Conservation (phyloP, 2,888 invertebrate species). For the Stenoptilia bipunctidactyla region DNA sequence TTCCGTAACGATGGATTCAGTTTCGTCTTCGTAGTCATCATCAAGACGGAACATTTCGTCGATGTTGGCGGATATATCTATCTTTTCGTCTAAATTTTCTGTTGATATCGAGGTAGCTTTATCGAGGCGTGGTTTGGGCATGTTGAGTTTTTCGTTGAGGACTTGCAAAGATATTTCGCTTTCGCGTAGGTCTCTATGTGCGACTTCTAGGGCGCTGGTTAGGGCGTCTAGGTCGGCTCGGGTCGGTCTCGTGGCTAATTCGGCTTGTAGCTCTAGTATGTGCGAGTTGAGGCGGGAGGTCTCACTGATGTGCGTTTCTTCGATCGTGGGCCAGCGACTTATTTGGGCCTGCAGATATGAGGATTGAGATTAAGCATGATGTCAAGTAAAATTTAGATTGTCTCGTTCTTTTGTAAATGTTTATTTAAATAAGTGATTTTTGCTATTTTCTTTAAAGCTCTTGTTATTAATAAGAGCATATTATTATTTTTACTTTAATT, state of each 20-base stretch:
- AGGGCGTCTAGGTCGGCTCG: constrained; percentile 70
- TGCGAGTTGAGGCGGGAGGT: constrained; percentile 64
- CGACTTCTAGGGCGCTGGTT: constrained; percentile 39
- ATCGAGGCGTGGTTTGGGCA: constrained; percentile 8
- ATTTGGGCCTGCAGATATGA: constrained; percentile 59
- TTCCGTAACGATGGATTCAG: constrained; percentile 49
- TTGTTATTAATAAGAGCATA: no score
- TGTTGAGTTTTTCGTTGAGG: constrained; percentile 1
- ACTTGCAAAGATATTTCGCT: constrained; percentile 1
- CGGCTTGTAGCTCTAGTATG: constrained; percentile 66
- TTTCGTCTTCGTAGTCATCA: constrained; percentile 53
- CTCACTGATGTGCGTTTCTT: constrained; percentile 69
- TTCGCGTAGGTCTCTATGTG: background rate
- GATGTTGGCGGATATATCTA: constrained; percentile 52
- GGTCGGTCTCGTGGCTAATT: constrained; percentile 71
- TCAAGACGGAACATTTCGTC: constrained; percentile 62
- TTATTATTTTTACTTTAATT: no score
- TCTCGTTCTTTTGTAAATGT: no score
- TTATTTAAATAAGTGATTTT: no score
- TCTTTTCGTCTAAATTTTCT: constrained; percentile 33
- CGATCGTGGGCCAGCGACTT: constrained; percentile 55
- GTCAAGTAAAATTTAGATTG: no score
- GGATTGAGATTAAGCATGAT: no score
- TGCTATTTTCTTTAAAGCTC: no score
- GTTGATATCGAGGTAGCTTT: constrained; percentile 23